These are phyloP conservation scores for Drosophila bocqueti DNA, from an alignment of 1,140 invertebrate species.

Conservation along the genomic window DNA sequence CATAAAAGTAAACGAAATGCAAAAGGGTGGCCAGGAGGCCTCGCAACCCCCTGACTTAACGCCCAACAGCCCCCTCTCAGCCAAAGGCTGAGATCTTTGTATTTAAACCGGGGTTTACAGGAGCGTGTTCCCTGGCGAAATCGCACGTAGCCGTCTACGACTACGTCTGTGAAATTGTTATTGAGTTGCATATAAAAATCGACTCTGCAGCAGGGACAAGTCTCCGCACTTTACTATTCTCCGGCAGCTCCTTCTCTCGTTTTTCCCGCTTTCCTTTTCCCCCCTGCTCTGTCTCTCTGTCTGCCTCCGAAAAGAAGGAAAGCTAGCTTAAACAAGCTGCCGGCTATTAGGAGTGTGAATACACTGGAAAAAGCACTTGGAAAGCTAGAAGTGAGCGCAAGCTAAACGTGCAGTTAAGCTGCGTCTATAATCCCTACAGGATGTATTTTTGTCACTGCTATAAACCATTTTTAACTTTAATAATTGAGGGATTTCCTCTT, in stretches of 20 bases:
- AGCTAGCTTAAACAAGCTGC: slow-evolving; percentile 68
- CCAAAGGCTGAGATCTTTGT: slow-evolving; percentile 59
- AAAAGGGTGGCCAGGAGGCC: slow-evolving; percentile 16
- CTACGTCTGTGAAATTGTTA: slow-evolving; percentile 60
- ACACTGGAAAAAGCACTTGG: slow-evolving; percentile 21
- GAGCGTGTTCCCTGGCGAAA: slow-evolving; percentile 47
- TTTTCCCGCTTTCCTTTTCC: slow-evolving; percentile 6
- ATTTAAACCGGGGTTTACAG: slow-evolving; percentile 59
- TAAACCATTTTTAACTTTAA: background rate
- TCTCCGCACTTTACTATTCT: slow-evolving; percentile 30
- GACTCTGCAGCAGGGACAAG: slow-evolving; percentile 59
- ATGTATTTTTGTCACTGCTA: background rate
- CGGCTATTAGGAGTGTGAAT: slow-evolving; percentile 70
- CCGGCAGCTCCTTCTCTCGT: background rate
- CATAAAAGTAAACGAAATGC: slow-evolving; percentile 78
- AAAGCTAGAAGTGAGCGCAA: too few relatives aligned
- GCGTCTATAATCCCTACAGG: background rate
- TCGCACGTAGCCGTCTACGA: slow-evolving; percentile 69
- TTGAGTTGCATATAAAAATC: slow-evolving; percentile 75
- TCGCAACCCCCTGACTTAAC: background rate
- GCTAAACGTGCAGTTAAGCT: background rate
- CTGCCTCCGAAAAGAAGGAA: slow-evolving; percentile 32
- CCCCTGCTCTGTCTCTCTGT: slow-evolving; percentile 39
- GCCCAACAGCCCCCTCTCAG: background rate
- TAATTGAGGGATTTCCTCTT: background rate